Percentiles rank a stretch among this genome's conserved stretches.
These are phyloP conservation scores for Fregetta grallaria DNA, from an alignment of 2,113 vertebrate species.

Conservation along the genomic window DNA sequence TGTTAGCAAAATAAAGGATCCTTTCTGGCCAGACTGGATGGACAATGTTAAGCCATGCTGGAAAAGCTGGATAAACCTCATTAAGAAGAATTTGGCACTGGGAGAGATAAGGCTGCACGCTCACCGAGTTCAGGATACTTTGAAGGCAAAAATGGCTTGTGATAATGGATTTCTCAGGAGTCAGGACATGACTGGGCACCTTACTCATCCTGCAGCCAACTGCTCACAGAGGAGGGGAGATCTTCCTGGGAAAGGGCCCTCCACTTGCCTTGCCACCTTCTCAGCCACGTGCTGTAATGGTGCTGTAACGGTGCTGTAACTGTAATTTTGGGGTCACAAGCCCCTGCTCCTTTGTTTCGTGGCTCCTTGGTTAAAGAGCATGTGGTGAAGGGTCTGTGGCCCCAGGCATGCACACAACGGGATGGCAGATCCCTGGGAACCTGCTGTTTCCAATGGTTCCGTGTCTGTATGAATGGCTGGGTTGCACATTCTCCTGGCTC, in stretches of 20 bases:
- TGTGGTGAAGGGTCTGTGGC: background rate
- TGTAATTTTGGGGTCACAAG: background rate
- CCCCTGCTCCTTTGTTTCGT: background rate
- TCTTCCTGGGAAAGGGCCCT: background rate
- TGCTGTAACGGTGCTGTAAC: background rate
- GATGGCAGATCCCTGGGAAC: background rate
- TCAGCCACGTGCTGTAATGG: background rate
- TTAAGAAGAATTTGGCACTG: constrained; percentile 51
- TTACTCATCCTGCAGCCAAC: background rate
- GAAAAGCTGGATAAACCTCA: constrained; percentile 65
- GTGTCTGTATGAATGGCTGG: background rate
- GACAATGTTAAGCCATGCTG: constrained; percentile 52
- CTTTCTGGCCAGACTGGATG: constrained; percentile 22
- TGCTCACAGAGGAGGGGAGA: background rate
- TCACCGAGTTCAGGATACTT: background rate
- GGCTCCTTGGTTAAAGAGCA: background rate
- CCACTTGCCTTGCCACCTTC: background rate
- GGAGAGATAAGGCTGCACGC: background rate
- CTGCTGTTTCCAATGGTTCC: background rate
- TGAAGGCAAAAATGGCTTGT: background rate
- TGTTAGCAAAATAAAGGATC: constrained; percentile 59
- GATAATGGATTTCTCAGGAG: constrained; percentile 9
- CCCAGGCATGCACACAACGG: background rate
- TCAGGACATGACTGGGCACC: background rate
- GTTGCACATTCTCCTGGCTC: background rate